Evolutionary conservation across 2,888 invertebrate species (phyloP), one percentile per base, ranked within the genome.

Genomic region (Dastarcus helophoroides): DNA sequence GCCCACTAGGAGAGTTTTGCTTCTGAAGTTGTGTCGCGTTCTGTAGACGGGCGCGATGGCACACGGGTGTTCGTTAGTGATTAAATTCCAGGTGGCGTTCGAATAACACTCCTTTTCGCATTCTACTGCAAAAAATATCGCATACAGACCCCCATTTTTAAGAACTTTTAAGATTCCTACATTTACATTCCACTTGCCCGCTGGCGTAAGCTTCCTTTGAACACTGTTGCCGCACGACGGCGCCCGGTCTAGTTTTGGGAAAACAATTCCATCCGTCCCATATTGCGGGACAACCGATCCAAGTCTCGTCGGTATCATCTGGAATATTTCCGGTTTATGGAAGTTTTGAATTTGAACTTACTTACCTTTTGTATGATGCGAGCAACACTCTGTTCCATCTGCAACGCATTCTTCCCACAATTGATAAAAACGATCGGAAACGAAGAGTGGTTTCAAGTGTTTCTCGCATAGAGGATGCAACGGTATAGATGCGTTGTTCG

Each of bases 261-360:
- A 72, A 76, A 47, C 77, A 78, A 3, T 66, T 66, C 75, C 75
- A 78, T 0, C 67, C 75, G 39, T 77, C 77, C 64, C 75, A 77
- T 1, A 71, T 65, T 6, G 68, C 56, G 8, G 67, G 67, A 49
- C 76, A 76, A 32, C 50, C 42, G n/a, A n/a, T n/a, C n/a, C n/a
- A n/a, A 9, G 6, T 7, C 6, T 23, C 9, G 9, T n/a, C 24
- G 6, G n/a, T n/a, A 9, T 23, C 9, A 5, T 11, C 9, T 23
- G 9, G 11, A 23, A 23, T 23, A 9, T 23, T 5, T 7, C 24
- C 9, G 6, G 6, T 5, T 23, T 9, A 7, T 23, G 5, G 24
- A n/a, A n/a, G n/a, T n/a, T n/a, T n/a, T n/a, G n/a, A n/a, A n/a
- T n/a, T n/a, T n/a, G n/a, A n/a, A n/a, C n/a, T n/a, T n/a, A n/a